Conservation (phyloP, 2,888 invertebrate species). For the Synanthedon vespiformis region DNA sequence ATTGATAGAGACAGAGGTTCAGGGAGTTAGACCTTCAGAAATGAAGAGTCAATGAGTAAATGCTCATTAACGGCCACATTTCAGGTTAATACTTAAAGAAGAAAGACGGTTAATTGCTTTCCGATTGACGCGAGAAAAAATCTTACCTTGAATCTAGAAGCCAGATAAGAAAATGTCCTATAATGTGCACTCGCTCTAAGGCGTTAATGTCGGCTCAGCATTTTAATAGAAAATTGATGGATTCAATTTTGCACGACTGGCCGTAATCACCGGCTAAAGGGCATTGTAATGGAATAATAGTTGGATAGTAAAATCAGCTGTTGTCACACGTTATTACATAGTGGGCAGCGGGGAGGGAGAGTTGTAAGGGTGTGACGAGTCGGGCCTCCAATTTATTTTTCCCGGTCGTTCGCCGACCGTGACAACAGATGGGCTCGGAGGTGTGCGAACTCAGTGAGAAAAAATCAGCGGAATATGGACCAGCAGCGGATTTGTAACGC, state of each 20-base stretch:
- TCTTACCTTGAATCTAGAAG: no score
- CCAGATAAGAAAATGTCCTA: no score
- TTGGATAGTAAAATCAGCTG: conserved; percentile 1
- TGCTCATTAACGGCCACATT: no score
- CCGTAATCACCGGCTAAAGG: background rate
- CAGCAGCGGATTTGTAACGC: no score
- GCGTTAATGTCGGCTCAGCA: no score
- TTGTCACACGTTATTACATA: conserved; percentile 12
- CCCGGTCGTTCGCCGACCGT: conserved; percentile 19
- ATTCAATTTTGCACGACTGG: background rate
- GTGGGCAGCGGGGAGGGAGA: conserved; percentile 13
- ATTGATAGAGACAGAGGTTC: no score
- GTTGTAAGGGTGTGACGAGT: conserved; percentile 9
- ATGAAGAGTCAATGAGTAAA: no score
- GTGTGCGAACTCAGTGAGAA: background rate
- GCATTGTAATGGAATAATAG: background rate
- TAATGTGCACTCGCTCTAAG: no score
- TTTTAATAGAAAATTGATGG: background rate
- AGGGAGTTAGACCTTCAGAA: no score
- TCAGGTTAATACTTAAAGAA: no score
- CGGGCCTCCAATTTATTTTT: conserved; percentile 36
- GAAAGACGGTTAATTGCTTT: no score
- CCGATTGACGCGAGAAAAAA: no score
- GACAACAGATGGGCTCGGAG: conserved; percentile 31
- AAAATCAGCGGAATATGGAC: background rate